phyloP scores from a whole-genome alignment of 2,888 invertebrate genomes.

The Neoaliturus tenellus region DNA sequence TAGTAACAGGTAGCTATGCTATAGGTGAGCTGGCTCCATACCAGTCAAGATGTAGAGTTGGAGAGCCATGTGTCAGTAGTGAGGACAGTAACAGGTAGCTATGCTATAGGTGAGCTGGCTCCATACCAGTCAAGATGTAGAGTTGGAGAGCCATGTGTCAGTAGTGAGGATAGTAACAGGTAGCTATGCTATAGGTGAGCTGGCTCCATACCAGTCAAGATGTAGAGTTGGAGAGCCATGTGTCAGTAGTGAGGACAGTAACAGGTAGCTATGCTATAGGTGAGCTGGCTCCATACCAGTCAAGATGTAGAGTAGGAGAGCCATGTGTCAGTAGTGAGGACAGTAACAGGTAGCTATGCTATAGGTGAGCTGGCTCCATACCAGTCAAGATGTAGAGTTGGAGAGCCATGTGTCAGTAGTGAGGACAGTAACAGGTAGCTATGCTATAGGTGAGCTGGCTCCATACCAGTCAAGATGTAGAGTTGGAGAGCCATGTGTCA shows the following conservation, averaged over 20 bases:
- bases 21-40: conserved; percentile 18
- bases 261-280: conserved; percentile 6
- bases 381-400: conserved; percentile 3
- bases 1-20: conserved; percentile 14
- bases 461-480: conserved; percentile 11
- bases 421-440: conserved; percentile 12
- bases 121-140: conserved; percentile 9
- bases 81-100: conserved; percentile 18
- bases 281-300: conserved; percentile 6
- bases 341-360: conserved; percentile 33
- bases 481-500: background rate
- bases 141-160: background rate
- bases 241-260: background rate
- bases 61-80: conserved; percentile 2
- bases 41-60: conserved; percentile 6
- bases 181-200: conserved; percentile 16
- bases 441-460: conserved; percentile 18
- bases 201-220: conserved; percentile 2
- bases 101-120: conserved; percentile 5
- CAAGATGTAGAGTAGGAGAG: conserved; percentile 1
- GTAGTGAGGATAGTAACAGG: conserved; percentile 9
- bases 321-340: conserved; percentile 14
- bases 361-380: conserved; percentile 30
- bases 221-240: background rate
- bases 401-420: background rate